Base-by-base conservation (phyloP, 2,797 vertebrate genomes). In the Arnoldichthys spilopterus region DNA sequence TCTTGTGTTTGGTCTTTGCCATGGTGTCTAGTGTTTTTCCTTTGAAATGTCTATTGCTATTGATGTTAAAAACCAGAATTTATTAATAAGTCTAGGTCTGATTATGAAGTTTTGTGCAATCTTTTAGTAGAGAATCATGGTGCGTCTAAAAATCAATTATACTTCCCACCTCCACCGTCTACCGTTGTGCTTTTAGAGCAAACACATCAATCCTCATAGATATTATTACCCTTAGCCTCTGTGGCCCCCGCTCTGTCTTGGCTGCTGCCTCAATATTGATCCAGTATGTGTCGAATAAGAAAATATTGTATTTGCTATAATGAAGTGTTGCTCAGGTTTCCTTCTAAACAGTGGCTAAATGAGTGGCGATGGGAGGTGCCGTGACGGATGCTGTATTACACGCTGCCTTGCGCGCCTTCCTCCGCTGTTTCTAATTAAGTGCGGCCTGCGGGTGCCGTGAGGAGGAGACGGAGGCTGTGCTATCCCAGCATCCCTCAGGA, bases 371-470 rank as follows among this genome's bases (percentile, higher is more conserved):
- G 74, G 69, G 80, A 73, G 80, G 61, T 78, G 77, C 73, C 37
- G 16, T 75, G 79, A 76, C 73, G 71, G 80, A 79, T 84, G 74
- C 64, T 76, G 62, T 62, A 47, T 73, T 69, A 62, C 56, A 34
- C 24, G 24, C 22, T 67, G 56, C 73, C 54, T 64, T 30, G 32
- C 73, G 71, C 45, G 26, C 34, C 63, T 79, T 85, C 90, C 87
- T 87, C 87, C 67, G 83, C 81, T 80, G 75, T 76, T 77, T 85
- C 80, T 87, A 85, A 89, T 86, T 81, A 87, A 87, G 82, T 78
- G 72, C 64, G 91, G 88, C 86, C 90, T 88, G 90, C 88, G 85
- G 89, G 85, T 90, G 90, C 87, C 62, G 76, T 72, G 81, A 71
- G 53, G 84, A 87, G 83, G 90, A 51, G 79, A 61, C 74, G 49